These are phyloP conservation scores for Kryptopterus vitreolus DNA, from an alignment of 2,797 vertebrate species.

Conservation along the genomic window DNA sequence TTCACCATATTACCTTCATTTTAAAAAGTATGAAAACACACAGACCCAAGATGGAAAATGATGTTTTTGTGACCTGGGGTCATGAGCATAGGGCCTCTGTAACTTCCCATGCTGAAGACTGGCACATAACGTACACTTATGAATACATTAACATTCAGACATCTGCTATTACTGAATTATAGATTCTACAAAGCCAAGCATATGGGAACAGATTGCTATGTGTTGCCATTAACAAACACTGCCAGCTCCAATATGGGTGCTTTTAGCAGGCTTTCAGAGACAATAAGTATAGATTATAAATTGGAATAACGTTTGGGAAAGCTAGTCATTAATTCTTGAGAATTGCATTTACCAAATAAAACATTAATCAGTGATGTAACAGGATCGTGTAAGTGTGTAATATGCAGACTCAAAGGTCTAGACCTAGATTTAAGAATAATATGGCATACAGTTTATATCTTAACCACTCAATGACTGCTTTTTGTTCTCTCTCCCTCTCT, in stretches of 20 bases:
- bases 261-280: constrained; percentile 12
- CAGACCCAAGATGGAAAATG: neutral
- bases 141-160: constrained; percentile 76
- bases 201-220: constrained; percentile 73
- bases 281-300: constrained; percentile 8
- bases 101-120: constrained; percentile 27
- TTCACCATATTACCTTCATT: constrained; percentile 3
- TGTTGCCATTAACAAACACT: constrained; percentile 74
- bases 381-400: neutral
- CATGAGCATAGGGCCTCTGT: constrained; percentile 46
- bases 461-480: constrained; percentile 10
- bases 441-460: constrained; percentile 6
- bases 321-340: constrained; percentile 9
- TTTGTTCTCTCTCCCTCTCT: neutral
- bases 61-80: neutral
- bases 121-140: constrained; percentile 64
- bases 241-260: constrained; percentile 65
- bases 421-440: constrained; percentile 6
- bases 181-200: constrained; percentile 75
- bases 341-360: constrained; percentile 1
- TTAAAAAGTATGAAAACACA: neutral
- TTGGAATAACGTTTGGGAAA: neutral
- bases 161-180: constrained; percentile 83
- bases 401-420: neutral
- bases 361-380: neutral